phyloP scores from a whole-genome alignment of 2,113 vertebrate species.

The Setophaga petechia region DNA sequence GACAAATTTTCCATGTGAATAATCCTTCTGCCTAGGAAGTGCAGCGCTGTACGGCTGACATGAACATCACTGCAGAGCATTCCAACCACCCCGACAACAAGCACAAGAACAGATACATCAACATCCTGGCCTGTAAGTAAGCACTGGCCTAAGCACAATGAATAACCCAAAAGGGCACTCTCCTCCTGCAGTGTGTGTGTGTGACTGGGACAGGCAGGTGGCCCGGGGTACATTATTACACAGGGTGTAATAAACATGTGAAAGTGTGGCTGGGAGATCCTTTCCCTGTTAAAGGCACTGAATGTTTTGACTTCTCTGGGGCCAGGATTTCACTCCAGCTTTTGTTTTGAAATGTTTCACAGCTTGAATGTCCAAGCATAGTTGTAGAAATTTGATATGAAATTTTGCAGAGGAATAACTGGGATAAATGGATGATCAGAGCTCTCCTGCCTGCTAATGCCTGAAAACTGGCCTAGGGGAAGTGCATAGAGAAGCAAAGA shows the following conservation, averaged over 20 bases:
- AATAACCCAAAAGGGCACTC: not conserved
- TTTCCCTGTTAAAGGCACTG: not conserved
- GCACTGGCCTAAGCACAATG: not conserved
- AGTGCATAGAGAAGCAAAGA: not conserved
- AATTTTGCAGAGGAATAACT: not conserved
- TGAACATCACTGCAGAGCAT: conserved; percentile 98
- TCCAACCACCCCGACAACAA: conserved; percentile 99
- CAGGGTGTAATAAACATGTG: not conserved
- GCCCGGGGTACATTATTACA: not conserved
- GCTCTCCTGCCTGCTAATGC: not conserved
- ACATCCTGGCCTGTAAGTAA: conserved; percentile 97
- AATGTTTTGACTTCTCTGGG: not conserved
- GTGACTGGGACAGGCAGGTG: not conserved
- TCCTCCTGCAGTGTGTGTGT: not conserved
- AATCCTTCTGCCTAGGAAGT: conserved; percentile 84
- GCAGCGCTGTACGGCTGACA: conserved; percentile 91
- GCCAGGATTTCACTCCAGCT: not conserved
- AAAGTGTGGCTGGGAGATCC: not conserved
- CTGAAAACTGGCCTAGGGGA: conserved; percentile 11
- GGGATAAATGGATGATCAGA: conserved; percentile 2
- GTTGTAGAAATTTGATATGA: conserved; percentile 1
- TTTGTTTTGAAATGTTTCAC: not conserved
- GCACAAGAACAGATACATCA: conserved; percentile 99
- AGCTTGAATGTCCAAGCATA: not conserved
- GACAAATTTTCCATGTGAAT: not conserved